Base-by-base conservation (phyloP, 2,888 invertebrate genomes). In the Bombylius major region DNA sequence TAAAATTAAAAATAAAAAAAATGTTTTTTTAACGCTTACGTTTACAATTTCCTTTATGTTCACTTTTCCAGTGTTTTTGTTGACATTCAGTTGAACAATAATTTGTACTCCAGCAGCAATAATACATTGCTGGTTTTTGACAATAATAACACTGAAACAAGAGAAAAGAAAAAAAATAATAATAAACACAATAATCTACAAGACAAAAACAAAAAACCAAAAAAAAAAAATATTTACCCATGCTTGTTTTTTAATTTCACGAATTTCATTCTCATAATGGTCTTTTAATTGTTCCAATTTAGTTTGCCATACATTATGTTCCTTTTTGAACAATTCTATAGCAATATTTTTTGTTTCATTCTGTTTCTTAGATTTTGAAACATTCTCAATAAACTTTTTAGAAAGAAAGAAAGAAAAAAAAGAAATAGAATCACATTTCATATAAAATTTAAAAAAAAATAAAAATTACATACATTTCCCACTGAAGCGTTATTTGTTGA, bases 41-140 rank as follows among this genome's bases (percentile, higher is more conserved):
- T 42, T 4, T 42, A 67, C 89, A 89, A 12, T 82, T 82, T 64
- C 83, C 79, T 70, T 87, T 88, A 70, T 89, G 89, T 65, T 87
- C 87, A 51, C 82, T 81, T 65, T 85, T 84, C 88, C 88, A 89
- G 67, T 89, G 87, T 47, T 81, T 78, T 66, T 89, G 86, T 66
- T 91, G 90, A 66, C 92, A 92, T 50, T 83, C 83, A 50, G 82
- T 83, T 56, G 87, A 87, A 75, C 89, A 92, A 70, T 92, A 92
- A 0, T 89, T 87, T 1, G 90, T 91, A 68, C 87, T 88, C 84
- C 90, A 90, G 70, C 92, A 92, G 69, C 91, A 92, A 69, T 90
- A 87, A 67, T 90, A 90, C 67, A 87, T 87, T 1, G 91, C 91
- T 70, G 89, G 88, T 58, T 83, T 78, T 64, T 88, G 85, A 68